Conservation (phyloP, 2,797 vertebrate genomes). For the Fistularia commersonii region DNA sequence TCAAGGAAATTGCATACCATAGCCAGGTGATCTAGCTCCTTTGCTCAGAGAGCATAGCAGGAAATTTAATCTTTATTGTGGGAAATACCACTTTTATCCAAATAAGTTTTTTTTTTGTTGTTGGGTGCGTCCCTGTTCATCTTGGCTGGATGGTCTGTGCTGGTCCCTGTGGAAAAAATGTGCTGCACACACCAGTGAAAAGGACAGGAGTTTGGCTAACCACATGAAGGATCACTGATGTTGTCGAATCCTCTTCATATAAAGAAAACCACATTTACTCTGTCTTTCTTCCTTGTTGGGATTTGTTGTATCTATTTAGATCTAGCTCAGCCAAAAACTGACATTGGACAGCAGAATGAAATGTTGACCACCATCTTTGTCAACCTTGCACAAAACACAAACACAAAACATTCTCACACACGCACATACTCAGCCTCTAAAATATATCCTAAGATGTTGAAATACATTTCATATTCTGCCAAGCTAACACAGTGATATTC, state of each 20-base stretch:
- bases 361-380: conserved; percentile 3
- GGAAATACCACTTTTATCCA: not conserved
- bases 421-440: conserved; percentile 10
- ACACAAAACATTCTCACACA: not conserved
- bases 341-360: conserved; percentile 21
- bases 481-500: conserved; percentile 16
- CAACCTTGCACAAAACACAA: not conserved
- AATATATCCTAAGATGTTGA: conserved; percentile 17
- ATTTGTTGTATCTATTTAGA: conserved; percentile 25
- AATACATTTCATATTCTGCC: conserved; percentile 7
- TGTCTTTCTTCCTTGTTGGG: conserved; percentile 8
- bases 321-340: conserved; percentile 14
- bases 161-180: conserved; percentile 3
- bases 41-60: too few species aligned
- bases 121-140: conserved; percentile 2
- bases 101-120: not conserved
- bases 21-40: too few species aligned
- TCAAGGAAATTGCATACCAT: not conserved
- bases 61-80: too few species aligned
- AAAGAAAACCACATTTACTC: conserved; percentile 12
- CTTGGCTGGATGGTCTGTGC: conserved; percentile 4
- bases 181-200: conserved; percentile 4
- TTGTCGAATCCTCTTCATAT: conserved; percentile 15
- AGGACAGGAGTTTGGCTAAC: conserved; percentile 4
- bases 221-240: conserved; percentile 7